phyloP scores from a whole-genome alignment of 2,113 vertebrate species.

The Craseonycteris thonglongyai region DNA sequence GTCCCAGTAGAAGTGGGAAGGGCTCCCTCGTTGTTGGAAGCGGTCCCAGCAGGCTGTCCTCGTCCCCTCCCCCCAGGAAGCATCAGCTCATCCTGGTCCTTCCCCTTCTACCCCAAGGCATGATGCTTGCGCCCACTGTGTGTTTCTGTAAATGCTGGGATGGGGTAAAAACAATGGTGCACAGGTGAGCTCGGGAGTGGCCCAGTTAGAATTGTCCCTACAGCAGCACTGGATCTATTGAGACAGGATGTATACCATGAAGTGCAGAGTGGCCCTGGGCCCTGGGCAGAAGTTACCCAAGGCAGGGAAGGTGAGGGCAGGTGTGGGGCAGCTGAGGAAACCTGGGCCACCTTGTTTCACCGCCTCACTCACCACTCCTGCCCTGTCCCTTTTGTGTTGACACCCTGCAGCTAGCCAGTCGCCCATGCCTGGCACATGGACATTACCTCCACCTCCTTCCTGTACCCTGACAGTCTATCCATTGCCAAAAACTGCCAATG shows the following conservation, averaged over 20 bases:
- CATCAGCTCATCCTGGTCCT: not conserved
- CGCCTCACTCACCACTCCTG: rapidly evolving
- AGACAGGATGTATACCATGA: not conserved
- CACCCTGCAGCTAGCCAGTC: not conserved
- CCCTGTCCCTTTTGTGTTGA: not conserved
- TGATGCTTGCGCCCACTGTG: no score
- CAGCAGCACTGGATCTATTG: not conserved
- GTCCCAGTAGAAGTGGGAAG: not conserved
- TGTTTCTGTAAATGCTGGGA: not conserved
- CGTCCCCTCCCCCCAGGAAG: not conserved
- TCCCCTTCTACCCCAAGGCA: not conserved
- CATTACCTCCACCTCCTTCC: not conserved
- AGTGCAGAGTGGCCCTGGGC: not conserved
- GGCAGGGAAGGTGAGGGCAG: not conserved
- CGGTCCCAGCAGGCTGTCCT: not conserved
- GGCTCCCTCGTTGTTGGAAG: not conserved
- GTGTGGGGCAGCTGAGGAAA: not conserved
- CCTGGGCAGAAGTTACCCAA: not conserved
- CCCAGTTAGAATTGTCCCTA: not conserved
- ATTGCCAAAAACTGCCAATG: not conserved
- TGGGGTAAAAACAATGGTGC: rapidly evolving
- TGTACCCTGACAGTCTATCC: not conserved
- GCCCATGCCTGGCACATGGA: not conserved
- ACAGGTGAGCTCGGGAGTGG: not conserved
- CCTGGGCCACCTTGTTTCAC: not conserved